Conservation (phyloP, 2,113 vertebrate species). For the Miniopterus natalensis region DNA sequence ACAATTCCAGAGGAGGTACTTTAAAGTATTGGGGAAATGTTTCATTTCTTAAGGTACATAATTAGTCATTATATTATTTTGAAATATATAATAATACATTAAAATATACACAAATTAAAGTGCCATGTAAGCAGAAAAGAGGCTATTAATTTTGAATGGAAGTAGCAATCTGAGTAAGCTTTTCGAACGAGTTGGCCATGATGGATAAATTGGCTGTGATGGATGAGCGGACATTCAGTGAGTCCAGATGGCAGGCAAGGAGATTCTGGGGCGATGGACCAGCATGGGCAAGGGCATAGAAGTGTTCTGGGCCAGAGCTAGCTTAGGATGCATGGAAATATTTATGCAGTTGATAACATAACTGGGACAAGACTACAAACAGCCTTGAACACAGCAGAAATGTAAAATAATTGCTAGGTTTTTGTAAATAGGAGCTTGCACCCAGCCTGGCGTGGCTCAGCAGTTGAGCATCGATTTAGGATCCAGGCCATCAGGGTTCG, state of each 20-base stretch:
- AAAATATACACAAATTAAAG: constrained; percentile 57
- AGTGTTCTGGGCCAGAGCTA: not conserved
- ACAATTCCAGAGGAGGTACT: not conserved
- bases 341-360: not conserved
- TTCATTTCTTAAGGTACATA: constrained; percentile 44
- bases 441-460: too few species aligned
- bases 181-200: constrained; percentile 11
- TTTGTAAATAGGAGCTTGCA: constrained; percentile 29
- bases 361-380: not conserved
- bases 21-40: constrained; percentile 19
- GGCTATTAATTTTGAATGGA: constrained; percentile 41
- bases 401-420: constrained; percentile 37
- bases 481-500: too few species aligned
- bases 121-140: constrained; percentile 14
- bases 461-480: too few species aligned
- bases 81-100: constrained; percentile 56
- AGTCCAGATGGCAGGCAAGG: constrained; percentile 4
- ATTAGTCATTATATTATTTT: not conserved
- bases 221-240: not conserved
- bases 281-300: not conserved
- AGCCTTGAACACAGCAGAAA: not conserved
- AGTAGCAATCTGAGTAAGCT: constrained; percentile 1
- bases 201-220: constrained; percentile 44
- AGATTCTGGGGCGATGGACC: not conserved
- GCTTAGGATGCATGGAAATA: not conserved